Percentiles rank a stretch among this genome's conserved stretches.
These are phyloP conservation scores for Limosa lapponica DNA, from an alignment of 2,797 vertebrate genomes.

Conservation along the genomic window DNA sequence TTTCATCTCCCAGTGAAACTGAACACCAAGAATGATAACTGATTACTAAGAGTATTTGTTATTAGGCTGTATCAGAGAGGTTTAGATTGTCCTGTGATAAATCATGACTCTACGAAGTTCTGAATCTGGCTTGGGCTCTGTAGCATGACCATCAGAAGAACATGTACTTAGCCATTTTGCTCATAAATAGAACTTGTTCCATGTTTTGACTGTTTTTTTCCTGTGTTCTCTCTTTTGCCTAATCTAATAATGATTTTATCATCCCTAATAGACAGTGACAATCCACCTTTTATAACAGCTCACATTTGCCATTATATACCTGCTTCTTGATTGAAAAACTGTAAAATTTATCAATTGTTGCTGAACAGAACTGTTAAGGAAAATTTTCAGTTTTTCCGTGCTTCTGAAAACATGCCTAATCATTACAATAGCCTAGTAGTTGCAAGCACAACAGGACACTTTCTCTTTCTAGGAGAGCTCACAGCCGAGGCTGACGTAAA, in stretches of 20 bases:
- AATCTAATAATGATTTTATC: neutral
- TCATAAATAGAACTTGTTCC: neutral
- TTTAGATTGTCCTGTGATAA: too few relatives aligned
- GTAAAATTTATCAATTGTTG: neutral
- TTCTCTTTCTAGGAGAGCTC: neutral
- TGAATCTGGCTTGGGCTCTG: neutral
- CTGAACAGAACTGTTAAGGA: neutral
- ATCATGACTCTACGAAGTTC: neutral
- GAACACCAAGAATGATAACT: neutral
- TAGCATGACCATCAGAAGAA: neutral
- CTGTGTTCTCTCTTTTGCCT: neutral
- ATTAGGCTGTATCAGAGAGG: too few relatives aligned
- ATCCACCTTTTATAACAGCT: neutral
- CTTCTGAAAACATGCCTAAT: neutral
- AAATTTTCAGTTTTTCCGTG: neutral
- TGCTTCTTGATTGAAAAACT: neutral
- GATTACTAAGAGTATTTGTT: too few relatives aligned
- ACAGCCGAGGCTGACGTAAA: neutral
- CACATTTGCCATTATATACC: neutral
- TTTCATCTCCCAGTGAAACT: neutral
- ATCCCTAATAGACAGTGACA: neutral
- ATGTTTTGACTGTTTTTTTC: neutral
- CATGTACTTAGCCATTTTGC: neutral
- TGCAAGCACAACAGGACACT: neutral
- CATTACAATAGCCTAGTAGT: neutral